Base-by-base conservation (phyloP, 2,797 vertebrate genomes). In the Euthynnus affinis region DNA sequence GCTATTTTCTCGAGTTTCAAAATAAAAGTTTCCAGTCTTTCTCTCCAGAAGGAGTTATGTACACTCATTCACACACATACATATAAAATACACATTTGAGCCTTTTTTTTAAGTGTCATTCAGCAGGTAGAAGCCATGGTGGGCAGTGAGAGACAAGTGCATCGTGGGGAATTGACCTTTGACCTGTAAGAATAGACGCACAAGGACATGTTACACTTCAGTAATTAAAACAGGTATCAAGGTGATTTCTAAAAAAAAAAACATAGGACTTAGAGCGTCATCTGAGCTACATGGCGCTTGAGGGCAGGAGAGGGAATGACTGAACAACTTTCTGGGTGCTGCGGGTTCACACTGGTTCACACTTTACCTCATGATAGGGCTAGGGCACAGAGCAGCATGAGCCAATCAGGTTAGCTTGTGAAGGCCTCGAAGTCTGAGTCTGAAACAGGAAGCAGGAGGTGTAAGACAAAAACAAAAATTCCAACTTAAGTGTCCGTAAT, bases 361-460 rank as follows among this genome's bases (percentile, higher is more conserved):
- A n/a, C 80, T 88, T 96, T 95, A 96, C 95, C 95, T 96, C 89
- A 42, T 71, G 73, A 83, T 71, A 23, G 86, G 76, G 71, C 80
- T 79, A 79, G 65, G 65, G 71, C 87, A 89, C 83, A 88, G 85
- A 88, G 85, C 89, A 89, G 90, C 88, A 80, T 59, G 78, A 91
- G 92, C 71, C 94, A 91, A 84, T 94, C 94, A 90, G 91, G 84
- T 93, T 92, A 94, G 91, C 95, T 95, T 77, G 94, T 95, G 93
- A 95, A 96, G 91, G 96, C 95, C 93, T 96, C 88, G 94, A 96
- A 96, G 93, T 96, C 95, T 88, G 95, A 95, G 85, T 96, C 96
- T 96, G 95, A 93, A 96, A 96, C 85, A 86, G 91, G 88, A 94
- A 93, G 94, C 79, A 94, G 88, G 84, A 91, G 87, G 59, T 85